phyloP scores from a whole-genome alignment of 2,888 invertebrate genomes.

The Strigamia crassipes region DNA sequence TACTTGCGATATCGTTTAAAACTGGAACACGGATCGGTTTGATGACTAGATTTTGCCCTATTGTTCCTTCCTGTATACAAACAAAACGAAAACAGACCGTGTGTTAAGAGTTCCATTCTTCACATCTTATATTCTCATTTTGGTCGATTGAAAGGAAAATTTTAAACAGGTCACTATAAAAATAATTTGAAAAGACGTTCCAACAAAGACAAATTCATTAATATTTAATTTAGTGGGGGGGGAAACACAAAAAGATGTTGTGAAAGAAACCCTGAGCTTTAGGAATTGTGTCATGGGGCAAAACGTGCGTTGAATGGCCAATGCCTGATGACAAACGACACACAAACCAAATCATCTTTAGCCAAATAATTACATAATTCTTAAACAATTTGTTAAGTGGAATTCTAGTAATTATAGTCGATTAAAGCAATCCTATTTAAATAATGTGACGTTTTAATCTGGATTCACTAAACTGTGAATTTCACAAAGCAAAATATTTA shows the following conservation, averaged over 20 bases:
- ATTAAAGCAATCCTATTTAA: too few relatives aligned
- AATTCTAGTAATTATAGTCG: too few relatives aligned
- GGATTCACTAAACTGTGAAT: not conserved
- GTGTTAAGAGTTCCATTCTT: not conserved
- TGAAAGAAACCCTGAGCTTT: not conserved
- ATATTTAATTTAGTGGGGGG: not conserved
- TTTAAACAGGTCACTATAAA: not conserved
- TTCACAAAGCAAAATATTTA: not conserved
- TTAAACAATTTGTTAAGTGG: too few relatives aligned
- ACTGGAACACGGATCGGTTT: conserved; percentile 72
- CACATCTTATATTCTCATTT: not conserved
- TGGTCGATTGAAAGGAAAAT: not conserved
- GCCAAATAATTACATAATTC: not conserved
- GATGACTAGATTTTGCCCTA: conserved; percentile 85
- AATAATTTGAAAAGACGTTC: not conserved
- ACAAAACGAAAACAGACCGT: conserved; percentile 12
- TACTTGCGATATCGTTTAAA: conserved; percentile 50
- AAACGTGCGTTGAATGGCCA: not conserved
- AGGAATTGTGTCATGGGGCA: not conserved
- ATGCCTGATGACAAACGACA: not conserved
- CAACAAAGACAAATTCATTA: not conserved
- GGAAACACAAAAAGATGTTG: not conserved
- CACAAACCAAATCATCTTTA: too few relatives aligned
- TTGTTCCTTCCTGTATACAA: conserved; percentile 79
- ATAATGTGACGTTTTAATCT: too few relatives aligned